Evolutionary conservation across 2,113 vertebrate species (phyloP), one percentile per base, ranked within the genome.

Genomic region (Elanus axillaris): DNA sequence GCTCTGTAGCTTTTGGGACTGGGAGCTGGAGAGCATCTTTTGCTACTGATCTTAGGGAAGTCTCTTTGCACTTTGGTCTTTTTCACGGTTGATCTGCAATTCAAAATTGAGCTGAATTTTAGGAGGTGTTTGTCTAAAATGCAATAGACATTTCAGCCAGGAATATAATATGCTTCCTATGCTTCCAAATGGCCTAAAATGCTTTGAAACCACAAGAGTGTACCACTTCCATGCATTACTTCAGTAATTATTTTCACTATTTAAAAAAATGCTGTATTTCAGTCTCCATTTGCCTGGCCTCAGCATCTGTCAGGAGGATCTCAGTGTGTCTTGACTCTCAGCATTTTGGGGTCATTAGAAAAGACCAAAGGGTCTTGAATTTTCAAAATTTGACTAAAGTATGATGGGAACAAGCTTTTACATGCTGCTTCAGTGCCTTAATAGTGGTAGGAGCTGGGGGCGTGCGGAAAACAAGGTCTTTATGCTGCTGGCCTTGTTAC

Each of bases 91-190:
- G 50, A 78, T 90, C 29, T 58, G 42, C 76, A 21, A 6, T 60
- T 78, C 31, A 32, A 31, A 90, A 25, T 18, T 9, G 26, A 74
- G 19, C 48, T 52, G 59, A 21, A 19, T 89, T 80, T 78, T 43
- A 88, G 63, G 56, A 92, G 60, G 9, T 36, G 20, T 68, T 59
- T 83, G 13, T 69, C 92, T 96, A 50, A 96, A 93, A 77, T 14
- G 42, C 38, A 56, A 0, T 52, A 0, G 1, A 10, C 22, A 2
- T 71, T 85, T 74, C 43, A 93, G 7, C 52, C n/a, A 53, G 89
- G 64, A 84, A 29, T 71, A 22, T 50, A 74, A 43, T 67, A 60
- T 1, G 2, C 20, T 73, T 74, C 23, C 55, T 47, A 3, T 62
- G 32, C 69, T 31, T 79, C 48, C 67, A 71, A 75, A 80, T 47